Conservation (phyloP, 2,888 invertebrate genomes). For the Arrhopalites spinosus region DNA sequence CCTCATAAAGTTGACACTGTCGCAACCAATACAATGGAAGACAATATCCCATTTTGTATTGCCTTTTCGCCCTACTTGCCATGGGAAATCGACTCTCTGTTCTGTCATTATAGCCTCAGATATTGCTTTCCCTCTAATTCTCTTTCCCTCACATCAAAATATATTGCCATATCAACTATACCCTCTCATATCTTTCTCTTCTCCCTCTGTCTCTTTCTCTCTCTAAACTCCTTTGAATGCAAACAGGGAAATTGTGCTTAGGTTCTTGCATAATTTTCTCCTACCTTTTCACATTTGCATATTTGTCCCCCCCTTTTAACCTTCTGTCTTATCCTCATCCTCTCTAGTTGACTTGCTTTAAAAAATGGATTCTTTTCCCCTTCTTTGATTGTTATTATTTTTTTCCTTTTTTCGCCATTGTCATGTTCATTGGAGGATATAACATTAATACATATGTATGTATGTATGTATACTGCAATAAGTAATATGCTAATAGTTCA, state of each 20-base stretch:
- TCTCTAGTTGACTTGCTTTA: background rate
- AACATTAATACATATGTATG: too few species aligned
- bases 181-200: too few species aligned
- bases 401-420: too few species aligned
- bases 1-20: constrained; percentile 16
- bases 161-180: background rate
- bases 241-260: background rate
- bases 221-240: background rate
- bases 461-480: too few species aligned
- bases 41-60: background rate
- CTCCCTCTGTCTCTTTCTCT: background rate
- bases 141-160: background rate
- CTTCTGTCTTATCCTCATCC: too few species aligned
- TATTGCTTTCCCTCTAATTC: constrained; percentile 1
- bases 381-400: too few species aligned
- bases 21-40: background rate
- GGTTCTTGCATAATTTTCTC: background rate
- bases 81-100: background rate
- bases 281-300: too few species aligned
- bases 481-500: too few species aligned
- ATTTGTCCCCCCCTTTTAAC: too few species aligned
- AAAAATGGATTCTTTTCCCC: background rate
- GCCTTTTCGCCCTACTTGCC: background rate
- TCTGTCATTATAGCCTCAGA: background rate
- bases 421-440: too few species aligned